These are phyloP conservation scores for Ormia ochracea DNA, from an alignment of 2,888 invertebrate species.

Conservation along the genomic window DNA sequence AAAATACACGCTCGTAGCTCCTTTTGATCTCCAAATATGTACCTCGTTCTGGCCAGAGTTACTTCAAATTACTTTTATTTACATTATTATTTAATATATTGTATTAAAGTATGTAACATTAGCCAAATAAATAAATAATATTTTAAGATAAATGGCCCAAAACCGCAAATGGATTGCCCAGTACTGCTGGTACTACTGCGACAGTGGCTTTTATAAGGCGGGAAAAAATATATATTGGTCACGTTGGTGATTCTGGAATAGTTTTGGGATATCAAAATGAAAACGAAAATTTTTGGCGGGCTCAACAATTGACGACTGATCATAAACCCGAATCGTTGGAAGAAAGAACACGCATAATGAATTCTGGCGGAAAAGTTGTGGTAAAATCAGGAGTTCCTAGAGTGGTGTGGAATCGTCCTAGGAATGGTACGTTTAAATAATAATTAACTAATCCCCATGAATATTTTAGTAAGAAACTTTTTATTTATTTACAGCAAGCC, in stretches of 20 bases:
- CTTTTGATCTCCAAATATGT: too few species aligned
- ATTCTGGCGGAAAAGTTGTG: conserved; percentile 86
- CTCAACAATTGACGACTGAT: conserved; percentile 90
- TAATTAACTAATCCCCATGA: neutral
- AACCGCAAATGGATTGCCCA: conserved; percentile 95
- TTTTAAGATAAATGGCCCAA: conserved; percentile 94
- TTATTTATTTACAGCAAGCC: conserved; percentile 64
- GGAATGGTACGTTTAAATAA: conserved; percentile 79
- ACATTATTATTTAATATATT: too few species aligned
- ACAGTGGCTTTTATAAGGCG: conserved; percentile 95
- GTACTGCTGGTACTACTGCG: conserved; percentile 98
- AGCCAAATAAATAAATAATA: too few species aligned
- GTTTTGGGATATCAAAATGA: conserved; percentile 89
- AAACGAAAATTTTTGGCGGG: conserved; percentile 85
- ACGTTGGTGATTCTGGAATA: conserved; percentile 99
- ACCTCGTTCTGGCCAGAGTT: too few species aligned
- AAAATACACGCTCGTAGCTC: too few species aligned
- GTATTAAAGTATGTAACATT: too few species aligned
- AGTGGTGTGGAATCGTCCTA: conserved; percentile 97
- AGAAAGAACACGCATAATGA: conserved; percentile 90
- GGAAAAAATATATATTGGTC: conserved; percentile 96
- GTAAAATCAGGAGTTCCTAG: conserved; percentile 91
- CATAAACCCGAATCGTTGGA: conserved; percentile 95
- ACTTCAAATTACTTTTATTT: too few species aligned
- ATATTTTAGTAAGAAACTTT: neutral